These are phyloP conservation scores for Myotis davidii DNA, from an alignment of 2,113 vertebrate species.

Conservation along the genomic window DNA sequence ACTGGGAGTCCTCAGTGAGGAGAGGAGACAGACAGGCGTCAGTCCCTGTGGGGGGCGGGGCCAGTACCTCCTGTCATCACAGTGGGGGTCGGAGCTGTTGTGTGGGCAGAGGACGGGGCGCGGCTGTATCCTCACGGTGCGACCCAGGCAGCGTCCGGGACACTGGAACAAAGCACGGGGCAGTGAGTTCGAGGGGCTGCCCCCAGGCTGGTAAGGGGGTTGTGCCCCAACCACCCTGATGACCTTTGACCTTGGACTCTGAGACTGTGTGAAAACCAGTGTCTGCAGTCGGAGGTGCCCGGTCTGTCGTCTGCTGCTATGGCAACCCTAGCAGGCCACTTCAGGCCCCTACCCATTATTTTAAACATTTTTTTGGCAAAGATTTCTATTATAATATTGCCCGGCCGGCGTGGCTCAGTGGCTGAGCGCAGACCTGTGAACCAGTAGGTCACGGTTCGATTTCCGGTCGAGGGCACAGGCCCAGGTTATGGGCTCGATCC, in stretches of 20 bases:
- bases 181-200: not conserved
- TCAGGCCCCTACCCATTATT: not conserved
- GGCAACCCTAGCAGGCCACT: not conserved
- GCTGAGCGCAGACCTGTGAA: too few species aligned
- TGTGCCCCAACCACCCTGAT: not conserved
- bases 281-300: rapidly evolving
- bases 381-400: too few species aligned
- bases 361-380: not conserved
- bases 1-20: not conserved
- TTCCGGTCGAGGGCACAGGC: too few species aligned
- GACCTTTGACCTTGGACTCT: not conserved
- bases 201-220: not conserved
- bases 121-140: conserved; percentile 82
- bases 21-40: not conserved
- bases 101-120: conserved; percentile 83
- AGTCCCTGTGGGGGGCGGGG: not conserved
- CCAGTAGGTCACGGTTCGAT: not conserved
- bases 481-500: too few species aligned
- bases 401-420: not conserved
- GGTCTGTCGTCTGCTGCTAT: rapidly evolving
- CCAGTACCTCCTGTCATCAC: conserved; percentile 87
- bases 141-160: conserved; percentile 86
- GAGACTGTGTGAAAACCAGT: not conserved
- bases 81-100: conserved; percentile 86
- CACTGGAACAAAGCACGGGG: conserved; percentile 84